Base-by-base conservation (phyloP, 2,888 invertebrate species). In the Dinocampus coccinellae region DNA sequence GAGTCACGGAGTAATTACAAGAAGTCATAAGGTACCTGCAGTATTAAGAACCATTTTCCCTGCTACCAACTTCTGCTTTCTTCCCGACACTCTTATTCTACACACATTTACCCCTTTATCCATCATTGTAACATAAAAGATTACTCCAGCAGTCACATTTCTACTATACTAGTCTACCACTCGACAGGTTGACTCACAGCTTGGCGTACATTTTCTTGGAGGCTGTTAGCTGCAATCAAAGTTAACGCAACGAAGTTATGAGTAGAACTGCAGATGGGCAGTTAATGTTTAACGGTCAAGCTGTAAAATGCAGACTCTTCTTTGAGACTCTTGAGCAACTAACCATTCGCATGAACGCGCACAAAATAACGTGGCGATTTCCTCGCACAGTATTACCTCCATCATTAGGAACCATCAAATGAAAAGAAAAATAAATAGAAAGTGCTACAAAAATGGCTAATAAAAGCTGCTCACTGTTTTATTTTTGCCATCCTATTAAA, bases 191-290 rank as follows among this genome's bases (percentile, higher is more conserved):
- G 71, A 70, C 75, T 57, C 53, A 47, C 33, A 29, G 39, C 22
- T 34, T 34, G 42, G 16, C 29, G 68, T 52, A 79, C 78, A 78
- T 80, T 82, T 83, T 79, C 83, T 82, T 78, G 76, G 82, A 79
- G 83, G 81, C 83, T 82, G 83, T 85, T 84, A 83, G 81, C 82
- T 85, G 82, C 85, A 86, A 87, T 86, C 86, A 85, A 86, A 86
- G 84, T 86, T 85, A 84, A 84, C 82, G 82, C 81, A 68, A 68
- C 16, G 78, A 79, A 84, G 82, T 84, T 85, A 84, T 82, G 81
- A 80, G 78, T 80, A 81, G 83, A 84, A 84, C 81, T 84, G 81
- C 78, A 79, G 82, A 81, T 78, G 80, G 81, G 82, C 82, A 83
- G 83, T 86, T 85, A 84, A 85, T 85, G 83, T 85, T 86, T 85